Conservation (phyloP, 37 sponge, comb jelly and placozoan genomes). For the Axinella damicornis region DNA sequence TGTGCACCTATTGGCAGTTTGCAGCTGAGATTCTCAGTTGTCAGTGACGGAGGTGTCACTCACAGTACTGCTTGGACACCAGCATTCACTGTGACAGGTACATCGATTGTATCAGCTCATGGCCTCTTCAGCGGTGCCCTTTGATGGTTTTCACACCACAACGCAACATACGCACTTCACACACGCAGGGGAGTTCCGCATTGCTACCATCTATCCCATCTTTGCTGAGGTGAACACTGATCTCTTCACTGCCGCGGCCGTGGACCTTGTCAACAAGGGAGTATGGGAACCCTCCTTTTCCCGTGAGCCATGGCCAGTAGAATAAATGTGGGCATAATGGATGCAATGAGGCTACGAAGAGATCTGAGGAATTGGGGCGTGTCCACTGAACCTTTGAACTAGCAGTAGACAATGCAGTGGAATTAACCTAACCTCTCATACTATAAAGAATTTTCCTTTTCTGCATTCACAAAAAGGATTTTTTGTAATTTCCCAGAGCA, state of each 20-base stretch:
- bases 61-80: slow-evolving; percentile 14
- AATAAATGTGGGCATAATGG: too few species aligned
- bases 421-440: too few species aligned
- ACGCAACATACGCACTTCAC: not conserved
- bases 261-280: slow-evolving; percentile 41
- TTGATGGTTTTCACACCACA: not conserved
- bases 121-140: too few species aligned
- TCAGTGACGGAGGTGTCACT: not conserved
- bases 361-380: too few species aligned
- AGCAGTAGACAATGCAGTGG: too few species aligned
- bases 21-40: slow-evolving; percentile 37
- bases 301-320: slow-evolving; percentile 16
- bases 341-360: too few species aligned
- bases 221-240: not conserved
- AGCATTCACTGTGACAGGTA: slow-evolving; percentile 39
- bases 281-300: slow-evolving; percentile 37
- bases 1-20: slow-evolving; percentile 22
- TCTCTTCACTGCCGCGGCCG: slow-evolving; percentile 31
- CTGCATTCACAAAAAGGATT: too few species aligned
- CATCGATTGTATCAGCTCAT: too few species aligned
- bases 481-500: not conserved
- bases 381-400: too few species aligned
- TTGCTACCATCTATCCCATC: not conserved
- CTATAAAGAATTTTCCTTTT: too few species aligned
- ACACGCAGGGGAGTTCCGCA: not conserved